A percentile compares a stretch with the other conserved stretches of the same genome.
Evolutionary conservation across 1,140 invertebrate species (phyloP).

Genomic region (Drosophila repleta): DNA sequence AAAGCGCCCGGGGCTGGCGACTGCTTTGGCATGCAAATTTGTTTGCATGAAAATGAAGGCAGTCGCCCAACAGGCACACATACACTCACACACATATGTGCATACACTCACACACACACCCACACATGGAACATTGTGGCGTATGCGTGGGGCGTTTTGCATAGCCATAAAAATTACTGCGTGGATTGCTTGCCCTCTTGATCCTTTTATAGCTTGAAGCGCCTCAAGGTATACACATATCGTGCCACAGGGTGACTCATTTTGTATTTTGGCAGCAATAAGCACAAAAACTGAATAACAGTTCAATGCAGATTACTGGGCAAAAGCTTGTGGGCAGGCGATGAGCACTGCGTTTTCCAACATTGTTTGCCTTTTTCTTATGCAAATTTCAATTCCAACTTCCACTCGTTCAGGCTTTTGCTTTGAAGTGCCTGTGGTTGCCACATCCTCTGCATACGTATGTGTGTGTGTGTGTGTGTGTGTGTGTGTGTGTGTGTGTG

Average conservation of each 20-base stretch:
- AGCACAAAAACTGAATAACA: constrained; percentile 69
- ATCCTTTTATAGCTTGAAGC: not conserved
- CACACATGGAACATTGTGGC: constrained; percentile 47
- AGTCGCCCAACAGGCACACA: constrained; percentile 14
- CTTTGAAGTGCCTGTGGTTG: constrained; percentile 34
- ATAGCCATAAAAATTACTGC: constrained; percentile 60
- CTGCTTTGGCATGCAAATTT: constrained; percentile 78
- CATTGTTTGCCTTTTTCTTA: constrained; percentile 53
- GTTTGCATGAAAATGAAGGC: constrained; percentile 76
- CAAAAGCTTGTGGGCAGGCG: constrained; percentile 35
- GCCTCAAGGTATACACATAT: constrained; percentile 8
- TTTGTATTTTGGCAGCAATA: constrained; percentile 39
- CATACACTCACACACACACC: not conserved
- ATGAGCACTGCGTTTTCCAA: constrained; percentile 18
- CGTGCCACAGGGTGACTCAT: not conserved
- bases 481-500: constrained; percentile 22
- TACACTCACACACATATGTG: not conserved
- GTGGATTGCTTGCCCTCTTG: not conserved
- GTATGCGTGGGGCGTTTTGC: constrained; percentile 68
- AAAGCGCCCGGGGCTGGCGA: constrained; percentile 36
- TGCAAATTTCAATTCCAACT: constrained; percentile 38
- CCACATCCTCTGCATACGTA: constrained; percentile 40
- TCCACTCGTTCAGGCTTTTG: not conserved
- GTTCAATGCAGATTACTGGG: constrained; percentile 72
- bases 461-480: constrained; percentile 10